Conservation (phyloP, 2,113 vertebrate genomes). For the Entelurus aequoreus region DNA sequence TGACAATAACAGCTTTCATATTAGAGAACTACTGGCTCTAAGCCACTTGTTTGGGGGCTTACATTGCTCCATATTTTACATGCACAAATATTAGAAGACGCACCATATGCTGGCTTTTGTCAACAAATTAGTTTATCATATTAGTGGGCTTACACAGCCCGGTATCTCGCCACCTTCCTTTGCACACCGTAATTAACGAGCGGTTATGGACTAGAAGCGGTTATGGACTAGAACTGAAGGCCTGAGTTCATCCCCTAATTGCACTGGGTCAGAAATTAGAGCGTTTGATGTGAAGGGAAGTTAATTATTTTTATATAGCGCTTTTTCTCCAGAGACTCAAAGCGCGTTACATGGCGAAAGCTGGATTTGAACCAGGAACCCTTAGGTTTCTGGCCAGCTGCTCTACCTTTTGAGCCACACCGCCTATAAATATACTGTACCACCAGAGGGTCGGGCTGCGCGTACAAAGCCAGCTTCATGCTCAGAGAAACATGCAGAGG, state of each 20-base stretch:
- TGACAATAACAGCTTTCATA: too few relatives aligned
- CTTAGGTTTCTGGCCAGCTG: too few relatives aligned
- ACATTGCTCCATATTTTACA: slow-evolving; percentile 1
- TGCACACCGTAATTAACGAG: slow-evolving; percentile 11
- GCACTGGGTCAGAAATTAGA: slow-evolving; percentile 3
- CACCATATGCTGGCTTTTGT: slow-evolving; percentile 57
- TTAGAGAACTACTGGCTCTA: too few relatives aligned
- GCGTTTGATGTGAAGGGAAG: neutral
- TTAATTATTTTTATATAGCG: too few relatives aligned
- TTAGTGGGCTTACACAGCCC: slow-evolving; percentile 1
- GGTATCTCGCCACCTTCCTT: neutral
- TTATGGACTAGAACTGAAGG: slow-evolving; percentile 15
- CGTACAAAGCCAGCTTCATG: too few relatives aligned
- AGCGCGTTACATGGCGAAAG: too few relatives aligned
- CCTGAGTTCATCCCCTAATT: slow-evolving; percentile 21
- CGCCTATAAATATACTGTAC: too few relatives aligned
- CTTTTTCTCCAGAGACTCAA: too few relatives aligned
- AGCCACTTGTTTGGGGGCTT: neutral
- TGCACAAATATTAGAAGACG: slow-evolving; percentile 45
- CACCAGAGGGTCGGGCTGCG: neutral
- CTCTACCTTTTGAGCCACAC: too few relatives aligned
- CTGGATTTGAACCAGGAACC: too few relatives aligned
- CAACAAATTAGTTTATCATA: slow-evolving; percentile 19
- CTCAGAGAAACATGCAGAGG: too few relatives aligned
- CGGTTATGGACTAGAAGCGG: slow-evolving; percentile 16